Conservation (phyloP, 2,888 invertebrate species). For the Stratiomys singularior region DNA sequence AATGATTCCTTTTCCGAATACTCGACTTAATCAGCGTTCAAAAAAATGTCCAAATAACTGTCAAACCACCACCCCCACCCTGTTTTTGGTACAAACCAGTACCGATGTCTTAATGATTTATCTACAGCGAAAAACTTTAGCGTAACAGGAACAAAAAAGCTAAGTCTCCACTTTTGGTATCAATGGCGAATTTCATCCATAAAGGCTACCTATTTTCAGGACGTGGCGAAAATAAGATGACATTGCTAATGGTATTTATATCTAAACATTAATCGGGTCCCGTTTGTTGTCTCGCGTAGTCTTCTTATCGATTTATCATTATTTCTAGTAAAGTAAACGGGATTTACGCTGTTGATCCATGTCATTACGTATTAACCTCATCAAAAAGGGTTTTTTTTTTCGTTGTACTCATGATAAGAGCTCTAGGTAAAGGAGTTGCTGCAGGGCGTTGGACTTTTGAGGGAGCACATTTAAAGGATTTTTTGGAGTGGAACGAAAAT, state of each 20-base stretch:
- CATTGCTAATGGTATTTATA: conserved; percentile 39
- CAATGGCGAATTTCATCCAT: neutral
- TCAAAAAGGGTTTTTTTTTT: neutral
- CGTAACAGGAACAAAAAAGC: neutral
- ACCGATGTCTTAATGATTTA: conserved; percentile 6
- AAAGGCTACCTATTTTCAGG: neutral
- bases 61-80: no score
- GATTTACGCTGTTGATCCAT: conserved; percentile 40
- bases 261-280: conserved; percentile 48
- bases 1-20: no score
- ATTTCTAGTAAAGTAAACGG: conserved; percentile 48
- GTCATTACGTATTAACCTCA: conserved; percentile 19
- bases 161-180: neutral
- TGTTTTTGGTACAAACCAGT: neutral
- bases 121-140: conserved; percentile 10
- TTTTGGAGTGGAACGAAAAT: neutral
- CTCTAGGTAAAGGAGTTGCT: neutral
- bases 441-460: neutral
- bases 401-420: no score
- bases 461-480: neutral
- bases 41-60: no score
- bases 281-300: conserved; percentile 29
- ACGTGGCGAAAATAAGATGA: neutral
- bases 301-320: conserved; percentile 50
- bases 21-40: no score